Evolutionary conservation across 2,888 invertebrate genomes (phyloP), one percentile per base, ranked within the genome.

Genomic region (Amblyjoppa fuscipennis): DNA sequence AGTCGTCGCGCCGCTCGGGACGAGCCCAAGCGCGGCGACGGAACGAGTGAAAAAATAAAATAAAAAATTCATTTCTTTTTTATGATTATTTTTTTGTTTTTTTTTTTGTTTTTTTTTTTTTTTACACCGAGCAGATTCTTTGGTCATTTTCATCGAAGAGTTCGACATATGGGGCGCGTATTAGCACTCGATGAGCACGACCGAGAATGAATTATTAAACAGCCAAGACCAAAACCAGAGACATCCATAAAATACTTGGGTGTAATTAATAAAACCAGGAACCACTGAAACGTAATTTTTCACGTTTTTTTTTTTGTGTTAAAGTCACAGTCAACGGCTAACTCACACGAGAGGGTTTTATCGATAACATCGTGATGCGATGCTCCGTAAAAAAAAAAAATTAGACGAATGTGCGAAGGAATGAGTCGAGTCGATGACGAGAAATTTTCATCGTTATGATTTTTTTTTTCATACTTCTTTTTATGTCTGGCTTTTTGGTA

Each of bases 141-240:
- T 41, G 41, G 41, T 16, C 9, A 25, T 59, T 59, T 28, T 28
- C 11, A 20, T 25, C 11, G 59, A 56, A 56, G 34, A 45, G 20
- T 70, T n/a, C 25, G 73, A 45, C 9, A 11, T 20, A 51, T 31
- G 66, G 25, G 71, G 56, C 20, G 51, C 31, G 61, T 68, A 83
- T 77, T 77, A 80, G 83, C 76, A 76, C 68, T 83, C 71, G 45
- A 51, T 79, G 61, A 71, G 49, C 45, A 68, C 68, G 68, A 75
- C 61, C 68, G 51, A 41, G 59, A 83, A 79, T 86, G 80, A 81
- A 76, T 71, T 73, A 74, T 86, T 78, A 87, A 53, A 69, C 73
- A 59, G 25, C 87, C 87, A 56, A 66, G 85, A 87, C 87, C 87
- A 85, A 78, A 70, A 71, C 84, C n/a, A 68, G 68, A 84, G 81